A percentile compares a stretch with the other conserved stretches of the same genome.
Conservation (phyloP, 1,140 invertebrate species). For the Diprion similis region DNA sequence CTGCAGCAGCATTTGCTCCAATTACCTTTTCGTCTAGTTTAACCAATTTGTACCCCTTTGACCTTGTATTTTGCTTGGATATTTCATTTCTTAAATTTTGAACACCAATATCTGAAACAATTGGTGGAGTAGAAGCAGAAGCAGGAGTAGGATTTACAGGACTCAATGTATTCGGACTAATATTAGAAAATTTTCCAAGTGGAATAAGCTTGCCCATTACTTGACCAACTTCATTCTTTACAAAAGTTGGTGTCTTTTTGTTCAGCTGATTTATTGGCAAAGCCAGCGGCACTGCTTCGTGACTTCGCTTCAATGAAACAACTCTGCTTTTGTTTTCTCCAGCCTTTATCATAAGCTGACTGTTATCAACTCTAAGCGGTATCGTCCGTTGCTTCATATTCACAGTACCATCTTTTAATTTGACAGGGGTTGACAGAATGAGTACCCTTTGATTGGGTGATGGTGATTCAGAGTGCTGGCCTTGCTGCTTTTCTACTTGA, state of each 20-base stretch:
- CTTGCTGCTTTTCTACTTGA: not conserved
- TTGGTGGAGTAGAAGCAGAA: not conserved
- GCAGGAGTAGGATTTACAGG: not conserved
- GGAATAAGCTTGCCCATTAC: slow-evolving; percentile 18
- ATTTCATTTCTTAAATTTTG: not conserved
- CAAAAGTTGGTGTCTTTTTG: slow-evolving; percentile 13
- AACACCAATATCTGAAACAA: not conserved
- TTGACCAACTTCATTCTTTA: slow-evolving; percentile 16
- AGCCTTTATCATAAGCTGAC: slow-evolving; percentile 9
- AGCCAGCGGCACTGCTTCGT: slow-evolving; percentile 10
- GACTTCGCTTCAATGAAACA: slow-evolving; percentile 13
- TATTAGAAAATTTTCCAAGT: slow-evolving; percentile 16
- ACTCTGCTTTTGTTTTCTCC: slow-evolving; percentile 5
- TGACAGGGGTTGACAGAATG: slow-evolving; percentile 11
- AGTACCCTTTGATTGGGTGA: slow-evolving; percentile 6
- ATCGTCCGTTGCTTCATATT: slow-evolving; percentile 15
- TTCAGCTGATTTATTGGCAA: slow-evolving; percentile 13
- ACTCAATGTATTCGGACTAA: slow-evolving; percentile 1
- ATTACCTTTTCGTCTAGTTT: not conserved
- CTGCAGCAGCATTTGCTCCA: not conserved
- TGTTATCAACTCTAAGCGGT: slow-evolving; percentile 11
- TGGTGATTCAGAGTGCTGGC: not conserved
- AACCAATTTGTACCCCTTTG: not conserved
- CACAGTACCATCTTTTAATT: slow-evolving; percentile 13
- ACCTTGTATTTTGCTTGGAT: not conserved